phyloP scores from a whole-genome alignment of 2,888 invertebrate species.

The Vanessa cardui region DNA sequence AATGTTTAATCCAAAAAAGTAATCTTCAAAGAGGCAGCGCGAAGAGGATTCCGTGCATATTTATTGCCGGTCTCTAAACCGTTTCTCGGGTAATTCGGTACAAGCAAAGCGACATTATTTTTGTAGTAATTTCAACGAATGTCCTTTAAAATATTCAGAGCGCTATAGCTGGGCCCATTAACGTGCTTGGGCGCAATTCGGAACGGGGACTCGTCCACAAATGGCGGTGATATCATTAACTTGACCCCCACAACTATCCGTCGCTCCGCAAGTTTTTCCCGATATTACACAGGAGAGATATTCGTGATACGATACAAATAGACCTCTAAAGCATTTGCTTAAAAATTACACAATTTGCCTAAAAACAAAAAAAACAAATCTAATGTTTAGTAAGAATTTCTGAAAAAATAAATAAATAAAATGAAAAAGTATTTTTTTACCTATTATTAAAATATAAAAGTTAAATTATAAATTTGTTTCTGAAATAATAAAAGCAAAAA shows the following conservation, averaged over 20 bases:
- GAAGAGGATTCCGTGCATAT: slow-evolving; percentile 77
- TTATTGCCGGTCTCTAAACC: slow-evolving; percentile 78
- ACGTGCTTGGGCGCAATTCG: slow-evolving; percentile 78
- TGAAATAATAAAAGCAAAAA: not conserved
- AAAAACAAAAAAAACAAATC: slow-evolving; percentile 17
- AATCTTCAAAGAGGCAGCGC: slow-evolving; percentile 75
- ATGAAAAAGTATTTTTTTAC: too few species aligned
- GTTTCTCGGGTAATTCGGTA: slow-evolving; percentile 80
- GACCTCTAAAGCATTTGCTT: slow-evolving; percentile 57
- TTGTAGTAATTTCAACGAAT: slow-evolving; percentile 82
- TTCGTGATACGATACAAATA: slow-evolving; percentile 54
- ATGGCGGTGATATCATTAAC: slow-evolving; percentile 82
- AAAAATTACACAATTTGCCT: slow-evolving; percentile 28
- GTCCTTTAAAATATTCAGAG: slow-evolving; percentile 83
- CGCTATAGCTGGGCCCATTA: slow-evolving; percentile 79
- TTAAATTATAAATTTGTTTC: not conserved
- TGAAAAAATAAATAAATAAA: too few species aligned
- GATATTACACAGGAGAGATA: slow-evolving; percentile 75
- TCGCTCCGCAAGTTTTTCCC: slow-evolving; percentile 75
- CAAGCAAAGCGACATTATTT: slow-evolving; percentile 81
- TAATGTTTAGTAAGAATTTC: not conserved
- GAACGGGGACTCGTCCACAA: slow-evolving; percentile 76
- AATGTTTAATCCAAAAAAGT: slow-evolving; percentile 73
- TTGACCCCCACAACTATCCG: slow-evolving; percentile 79
- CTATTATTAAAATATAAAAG: too few species aligned